Percentiles rank a stretch among this genome's conserved stretches.
Conservation (phyloP, 2,797 vertebrate genomes). For the Dicrostonyx torquatus region DNA sequence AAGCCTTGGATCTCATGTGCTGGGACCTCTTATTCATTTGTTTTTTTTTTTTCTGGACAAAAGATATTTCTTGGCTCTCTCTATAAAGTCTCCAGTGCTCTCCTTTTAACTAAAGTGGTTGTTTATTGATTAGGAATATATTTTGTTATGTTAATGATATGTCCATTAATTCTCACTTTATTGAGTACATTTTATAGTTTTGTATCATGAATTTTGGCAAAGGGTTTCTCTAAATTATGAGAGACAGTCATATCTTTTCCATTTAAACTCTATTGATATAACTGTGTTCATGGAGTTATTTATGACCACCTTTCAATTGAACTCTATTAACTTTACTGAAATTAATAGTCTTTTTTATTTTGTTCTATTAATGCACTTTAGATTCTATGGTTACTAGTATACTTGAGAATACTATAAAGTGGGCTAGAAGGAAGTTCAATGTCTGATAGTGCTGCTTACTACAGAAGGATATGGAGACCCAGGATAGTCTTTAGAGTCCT, state of each 20-base stretch:
- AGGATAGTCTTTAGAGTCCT: not conserved
- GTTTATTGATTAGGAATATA: conserved; percentile 42
- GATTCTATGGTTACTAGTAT: not conserved
- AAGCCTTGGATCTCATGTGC: not conserved
- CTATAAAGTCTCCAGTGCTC: not conserved
- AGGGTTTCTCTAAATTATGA: conserved; percentile 17
- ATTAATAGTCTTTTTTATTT: conserved; percentile 1
- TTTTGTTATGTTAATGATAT: conserved; percentile 24
- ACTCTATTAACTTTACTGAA: not conserved
- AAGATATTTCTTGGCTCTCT: not conserved
- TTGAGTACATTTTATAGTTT: not conserved
- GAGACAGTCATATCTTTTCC: not conserved
- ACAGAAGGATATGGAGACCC: not conserved
- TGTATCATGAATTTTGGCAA: not conserved
- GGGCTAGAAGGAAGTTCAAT: not conserved
- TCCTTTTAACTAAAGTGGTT: conserved; percentile 38
- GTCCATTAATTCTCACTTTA: conserved; percentile 33
- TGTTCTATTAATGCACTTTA: not conserved
- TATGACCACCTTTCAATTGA: not conserved
- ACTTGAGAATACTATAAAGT: not conserved
- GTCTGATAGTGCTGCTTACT: not conserved
- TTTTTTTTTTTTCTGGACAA: not conserved
- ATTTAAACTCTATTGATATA: conserved; percentile 29
- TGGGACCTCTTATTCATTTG: not conserved
- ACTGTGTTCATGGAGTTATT: not conserved